Base-by-base conservation (phyloP, 2,113 vertebrate genomes). In the Plectropomus leopardus region DNA sequence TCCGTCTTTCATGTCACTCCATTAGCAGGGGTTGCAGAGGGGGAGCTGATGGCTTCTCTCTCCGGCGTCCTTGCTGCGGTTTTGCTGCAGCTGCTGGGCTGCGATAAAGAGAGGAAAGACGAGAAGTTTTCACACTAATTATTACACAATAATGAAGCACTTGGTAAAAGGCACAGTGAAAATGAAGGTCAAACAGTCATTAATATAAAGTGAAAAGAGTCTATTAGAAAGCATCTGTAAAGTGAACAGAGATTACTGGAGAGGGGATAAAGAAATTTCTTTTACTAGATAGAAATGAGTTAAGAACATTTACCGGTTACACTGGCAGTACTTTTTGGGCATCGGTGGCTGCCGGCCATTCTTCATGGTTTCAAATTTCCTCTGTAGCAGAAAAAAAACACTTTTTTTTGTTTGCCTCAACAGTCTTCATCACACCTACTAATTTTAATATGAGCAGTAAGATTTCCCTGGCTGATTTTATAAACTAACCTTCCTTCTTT, bases 91-190 rank as follows among this genome's bases (percentile, higher is more conserved):
- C 88, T 92, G 86, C 30, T 48, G 80, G 67, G 65, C 93, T 93
- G 90, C 76, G 91, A 92, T 92, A 92, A 91, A 88, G 82, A 80
- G 47, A 68, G 72, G n/a, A 79, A 73, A 88, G 86, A 71, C 30
- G 78, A 73, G 86, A 89, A 42, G 84, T 88, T 91, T 91, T 87
- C 88, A 91, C 90, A 78, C 89, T 90, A 92, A 92, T 91, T 91
- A 92, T 50, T 16, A 64, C 84, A 82, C 85, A 85, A 88, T 86
- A 90, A 91, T 79, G 80, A 86, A 90, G 86, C 8, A 75, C 72
- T 80, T 8, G 7, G 73, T 84, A 61, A 87, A 67, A 83, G 77
- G 61, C 48, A 36, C 75, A 14, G 59, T 60, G 59, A 82, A 76
- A 78, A 69, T 76, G 76, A 91, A 92, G 89, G 92, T 93, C 89